Evolutionary conservation across 1,140 invertebrate species (phyloP).

Genomic region (Mylabris phalerata): DNA sequence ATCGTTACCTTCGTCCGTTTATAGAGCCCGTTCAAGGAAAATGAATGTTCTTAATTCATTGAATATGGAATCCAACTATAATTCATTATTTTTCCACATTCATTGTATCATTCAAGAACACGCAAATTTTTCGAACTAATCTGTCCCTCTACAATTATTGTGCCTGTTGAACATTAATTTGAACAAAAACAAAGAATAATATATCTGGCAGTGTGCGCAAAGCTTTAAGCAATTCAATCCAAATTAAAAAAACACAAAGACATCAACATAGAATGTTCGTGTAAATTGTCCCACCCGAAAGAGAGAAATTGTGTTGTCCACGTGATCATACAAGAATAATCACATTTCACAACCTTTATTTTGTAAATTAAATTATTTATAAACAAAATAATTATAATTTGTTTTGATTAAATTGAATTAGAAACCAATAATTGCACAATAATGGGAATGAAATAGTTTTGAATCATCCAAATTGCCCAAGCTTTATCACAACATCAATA

Average conservation of each 20-base stretch:
- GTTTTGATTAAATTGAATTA: conserved; percentile 14
- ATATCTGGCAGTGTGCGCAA: conserved; percentile 13
- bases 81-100: too few species aligned
- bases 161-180: too few species aligned
- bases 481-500: too few species aligned
- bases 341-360: conserved; percentile 35
- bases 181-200: too few species aligned
- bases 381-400: conserved; percentile 23
- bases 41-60: too few species aligned
- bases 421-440: conserved; percentile 9
- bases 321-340: conserved; percentile 7
- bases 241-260: conserved; percentile 13
- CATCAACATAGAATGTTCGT: conserved; percentile 38
- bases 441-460: not conserved
- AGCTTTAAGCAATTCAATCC: conserved; percentile 13
- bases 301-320: not conserved
- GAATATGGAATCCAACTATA: too few species aligned
- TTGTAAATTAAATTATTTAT: conserved; percentile 24
- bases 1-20: too few species aligned
- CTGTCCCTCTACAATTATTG: too few species aligned
- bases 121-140: too few species aligned
- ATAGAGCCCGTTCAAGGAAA: too few species aligned
- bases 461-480: too few species aligned
- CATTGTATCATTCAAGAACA: too few species aligned
- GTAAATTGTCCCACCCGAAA: conserved; percentile 21